Percentiles rank a stretch among this genome's conserved stretches.
Conservation (phyloP, 2,113 vertebrate species). For the Ondatra zibethicus region DNA sequence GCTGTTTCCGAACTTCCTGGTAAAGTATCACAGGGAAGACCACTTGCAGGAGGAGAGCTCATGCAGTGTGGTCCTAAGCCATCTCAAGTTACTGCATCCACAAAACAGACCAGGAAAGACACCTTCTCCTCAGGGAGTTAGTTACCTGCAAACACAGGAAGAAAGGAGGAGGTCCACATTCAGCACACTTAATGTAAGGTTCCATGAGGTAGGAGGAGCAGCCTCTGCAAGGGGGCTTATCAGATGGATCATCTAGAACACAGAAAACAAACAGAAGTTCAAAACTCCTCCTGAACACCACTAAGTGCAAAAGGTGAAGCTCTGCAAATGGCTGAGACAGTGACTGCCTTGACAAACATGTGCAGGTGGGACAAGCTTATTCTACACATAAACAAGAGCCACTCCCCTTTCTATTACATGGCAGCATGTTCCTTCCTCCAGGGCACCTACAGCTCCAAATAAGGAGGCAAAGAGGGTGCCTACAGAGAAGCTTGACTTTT, state of each 20-base stretch:
- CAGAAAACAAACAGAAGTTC: neutral
- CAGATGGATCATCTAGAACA: conserved; percentile 93
- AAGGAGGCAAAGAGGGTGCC: neutral
- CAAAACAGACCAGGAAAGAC: conserved; percentile 16
- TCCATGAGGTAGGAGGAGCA: conserved; percentile 96
- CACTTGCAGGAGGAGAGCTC: neutral
- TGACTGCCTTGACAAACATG: neutral
- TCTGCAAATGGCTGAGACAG: neutral
- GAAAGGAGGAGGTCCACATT: conserved; percentile 96
- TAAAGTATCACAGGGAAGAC: neutral
- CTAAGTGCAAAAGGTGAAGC: conserved; percentile 31
- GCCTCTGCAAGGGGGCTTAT: conserved; percentile 95
- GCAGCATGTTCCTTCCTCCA: neutral
- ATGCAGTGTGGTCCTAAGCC: neutral
- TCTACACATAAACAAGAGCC: conserved; percentile 21
- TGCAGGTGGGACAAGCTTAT: neutral
- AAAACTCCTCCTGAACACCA: conserved; percentile 7
- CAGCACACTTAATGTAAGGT: conserved; percentile 98
- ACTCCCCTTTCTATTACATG: neutral
- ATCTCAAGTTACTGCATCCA: neutral
- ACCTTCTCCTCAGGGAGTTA: conserved; percentile 77
- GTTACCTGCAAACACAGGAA: conserved; percentile 97
- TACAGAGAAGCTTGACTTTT: conserved; percentile 6
- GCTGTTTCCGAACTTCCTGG: conserved; percentile 7
- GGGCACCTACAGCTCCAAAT: neutral